Conservation (phyloP, 2,888 invertebrate genomes). For the Sminthurinus aureus region DNA sequence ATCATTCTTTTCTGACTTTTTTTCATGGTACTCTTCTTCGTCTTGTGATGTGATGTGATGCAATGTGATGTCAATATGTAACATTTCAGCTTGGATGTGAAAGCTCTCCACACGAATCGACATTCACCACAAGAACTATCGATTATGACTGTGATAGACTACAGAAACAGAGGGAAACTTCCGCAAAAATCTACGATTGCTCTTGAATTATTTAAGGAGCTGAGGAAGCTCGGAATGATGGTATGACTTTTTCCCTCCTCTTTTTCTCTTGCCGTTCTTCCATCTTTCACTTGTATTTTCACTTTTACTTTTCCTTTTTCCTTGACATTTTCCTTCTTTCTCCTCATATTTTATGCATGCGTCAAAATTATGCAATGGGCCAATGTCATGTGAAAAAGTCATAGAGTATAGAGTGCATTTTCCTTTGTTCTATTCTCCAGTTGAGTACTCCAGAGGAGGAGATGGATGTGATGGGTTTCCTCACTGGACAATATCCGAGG, state of each 20-base stretch:
- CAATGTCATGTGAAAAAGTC: background rate
- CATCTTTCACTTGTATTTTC: background rate
- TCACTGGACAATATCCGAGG: constrained; percentile 48
- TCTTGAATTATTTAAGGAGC: constrained; percentile 60
- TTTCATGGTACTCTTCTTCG: constrained; percentile 19
- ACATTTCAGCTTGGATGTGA: constrained; percentile 55
- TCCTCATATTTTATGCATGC: background rate
- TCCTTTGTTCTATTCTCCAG: constrained; percentile 34
- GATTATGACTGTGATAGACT: constrained; percentile 61
- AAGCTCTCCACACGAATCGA: constrained; percentile 56
- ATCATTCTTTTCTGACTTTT: constrained; percentile 33
- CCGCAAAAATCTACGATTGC: constrained; percentile 59
- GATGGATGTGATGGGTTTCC: constrained; percentile 43
- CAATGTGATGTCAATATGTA: background rate
- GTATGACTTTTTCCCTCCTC: constrained; percentile 41
- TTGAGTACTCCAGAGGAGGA: constrained; percentile 53
- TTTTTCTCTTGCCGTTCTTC: background rate
- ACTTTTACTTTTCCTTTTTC: background rate
- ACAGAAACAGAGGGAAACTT: constrained; percentile 59
- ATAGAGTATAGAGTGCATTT: too few species aligned
- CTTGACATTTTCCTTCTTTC: constrained; percentile 16
- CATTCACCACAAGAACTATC: constrained; percentile 60
- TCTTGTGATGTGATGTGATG: background rate
- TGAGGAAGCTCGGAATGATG: constrained; percentile 56
- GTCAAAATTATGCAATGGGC: background rate